A percentile compares a stretch with the other conserved stretches of the same genome.
phyloP scores from a whole-genome alignment of 2,113 vertebrate genomes.

The Corythoichthys haematopterus region DNA sequence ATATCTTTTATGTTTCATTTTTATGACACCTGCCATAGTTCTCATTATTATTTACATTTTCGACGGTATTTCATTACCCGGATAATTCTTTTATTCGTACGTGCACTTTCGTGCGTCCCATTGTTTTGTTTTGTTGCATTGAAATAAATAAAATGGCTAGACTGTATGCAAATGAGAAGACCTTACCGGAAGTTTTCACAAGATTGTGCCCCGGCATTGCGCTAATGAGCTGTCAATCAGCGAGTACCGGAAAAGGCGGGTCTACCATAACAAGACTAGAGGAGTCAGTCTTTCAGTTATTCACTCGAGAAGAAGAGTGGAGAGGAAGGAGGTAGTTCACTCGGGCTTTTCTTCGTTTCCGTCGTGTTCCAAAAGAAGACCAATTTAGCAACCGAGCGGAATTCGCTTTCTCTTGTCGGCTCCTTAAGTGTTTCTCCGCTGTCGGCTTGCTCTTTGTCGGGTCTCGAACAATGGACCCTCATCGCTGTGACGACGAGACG shows the following conservation, averaged over 20 bases:
- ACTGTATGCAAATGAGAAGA: neutral
- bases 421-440: neutral
- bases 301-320: neutral
- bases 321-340: neutral
- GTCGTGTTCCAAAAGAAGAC: neutral
- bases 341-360: neutral
- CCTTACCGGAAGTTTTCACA: neutral
- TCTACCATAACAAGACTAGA: neutral
- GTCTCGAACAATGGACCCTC: constrained; percentile 60
- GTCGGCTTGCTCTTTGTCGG: neutral
- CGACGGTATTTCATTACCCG: too few species aligned
- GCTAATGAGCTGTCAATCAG: neutral
- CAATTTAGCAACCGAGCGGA: too few species aligned
- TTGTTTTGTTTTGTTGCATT: too few species aligned
- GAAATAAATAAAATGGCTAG: neutral
- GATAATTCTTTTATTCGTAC: too few species aligned
- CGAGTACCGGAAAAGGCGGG: neutral
- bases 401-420: neutral
- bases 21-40: too few species aligned
- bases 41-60: too few species aligned
- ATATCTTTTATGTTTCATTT: too few species aligned
- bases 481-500: constrained; percentile 64
- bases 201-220: neutral
- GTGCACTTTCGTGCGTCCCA: too few species aligned
- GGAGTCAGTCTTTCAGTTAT: neutral